Evolutionary conservation across 2,888 invertebrate species (phyloP), one percentile per base, ranked within the genome.

Genomic region (Cactoblastis cactorum): DNA sequence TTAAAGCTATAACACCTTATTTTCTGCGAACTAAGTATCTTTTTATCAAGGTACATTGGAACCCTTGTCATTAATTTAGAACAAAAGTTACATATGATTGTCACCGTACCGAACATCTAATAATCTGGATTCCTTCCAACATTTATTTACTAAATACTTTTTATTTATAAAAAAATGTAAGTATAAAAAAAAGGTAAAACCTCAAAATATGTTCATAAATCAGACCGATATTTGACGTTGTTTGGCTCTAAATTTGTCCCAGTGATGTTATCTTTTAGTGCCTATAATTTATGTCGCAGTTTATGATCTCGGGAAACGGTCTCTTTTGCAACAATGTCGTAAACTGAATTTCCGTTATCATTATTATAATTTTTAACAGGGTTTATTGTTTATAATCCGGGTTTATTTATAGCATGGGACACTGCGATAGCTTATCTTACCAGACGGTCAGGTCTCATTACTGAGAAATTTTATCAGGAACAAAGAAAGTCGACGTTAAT

Each of bases 401-500:
- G 59, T 51, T 62, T 74, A 74, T 79, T 81, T 82, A 83, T 67
- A 72, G 68, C 71, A 50, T 59, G 50, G 55, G 58, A 55, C 68
- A 76, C 63, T 53, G 51, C 54, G 58, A 55, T 68, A 75, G 72
- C 74, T 84, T 83, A 84, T 83, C 82, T 62, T 55, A 60, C 69
- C 69, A 70, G 68, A 69, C 65, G 63, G n/a, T n/a, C 61, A 59
- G 54, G 59, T 67, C 68, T 69, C 15, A 35, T 15, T 35, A 35
- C 69, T 62, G 65, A 69, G 69, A 57, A 64, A 67, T 57, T 65
- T 72, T 71, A 67, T 68, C 66, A 65, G 60, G 61, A 57, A 57
- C 67, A 61, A 65, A 58, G 22, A 47, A 52, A 47, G 50, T 47
- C 53, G 67, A 65, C 51, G 63, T 59, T 63, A 43, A 61, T 65